Evolutionary conservation across 2,888 invertebrate species (phyloP), one percentile per base, ranked within the genome.

Genomic region (Eupithecia subfuscata): DNA sequence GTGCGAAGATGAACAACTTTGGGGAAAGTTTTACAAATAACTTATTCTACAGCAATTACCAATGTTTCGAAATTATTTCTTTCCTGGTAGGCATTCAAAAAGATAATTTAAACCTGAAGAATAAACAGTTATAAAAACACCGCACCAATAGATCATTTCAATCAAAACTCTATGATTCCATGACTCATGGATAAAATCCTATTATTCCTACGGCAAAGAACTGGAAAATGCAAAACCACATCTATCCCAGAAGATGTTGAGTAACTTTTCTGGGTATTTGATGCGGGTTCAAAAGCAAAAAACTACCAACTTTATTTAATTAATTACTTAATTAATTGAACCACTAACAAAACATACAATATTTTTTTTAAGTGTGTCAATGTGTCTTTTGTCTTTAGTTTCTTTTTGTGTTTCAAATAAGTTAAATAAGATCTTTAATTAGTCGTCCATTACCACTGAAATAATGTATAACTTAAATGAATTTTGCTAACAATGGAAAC

Each of bases 1-100:
- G 89, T 88, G 87, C n/a, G 22, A 22, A 22, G 68, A 68, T 68
- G 68, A 68, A 40, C 78, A 22, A 69, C 70, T 78, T 79, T 69
- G 56, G 65, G 67, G 76, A 79, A 68, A 68, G 68, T 68, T 43
- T 25, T 64, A 18, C 34, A 43, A 68, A 68, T 68, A 45, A 45
- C 68, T 68, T 68, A 68, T 43, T 68, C 43, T 43, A 68, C 25
- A 68, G 68, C 68, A 68, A 68, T 68, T 68, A 43, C 40, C 22
- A 14, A 22, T 0, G n/a, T 56, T 68, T 68, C 68, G 43, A 43
- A 40, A 45, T 64, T 0, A 64, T 64, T 34, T 64, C 1, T 67
- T 67, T 67, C 65, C 40, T 67, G 65, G 65, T 37, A 67, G 25
- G 40, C 40, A 40, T 67, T 37, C 37, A n/a, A 67, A 64, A 34